Percentiles rank a stretch among this genome's conserved stretches.
Conservation (phyloP, 2,888 invertebrate species). For the Erebia ligea region DNA sequence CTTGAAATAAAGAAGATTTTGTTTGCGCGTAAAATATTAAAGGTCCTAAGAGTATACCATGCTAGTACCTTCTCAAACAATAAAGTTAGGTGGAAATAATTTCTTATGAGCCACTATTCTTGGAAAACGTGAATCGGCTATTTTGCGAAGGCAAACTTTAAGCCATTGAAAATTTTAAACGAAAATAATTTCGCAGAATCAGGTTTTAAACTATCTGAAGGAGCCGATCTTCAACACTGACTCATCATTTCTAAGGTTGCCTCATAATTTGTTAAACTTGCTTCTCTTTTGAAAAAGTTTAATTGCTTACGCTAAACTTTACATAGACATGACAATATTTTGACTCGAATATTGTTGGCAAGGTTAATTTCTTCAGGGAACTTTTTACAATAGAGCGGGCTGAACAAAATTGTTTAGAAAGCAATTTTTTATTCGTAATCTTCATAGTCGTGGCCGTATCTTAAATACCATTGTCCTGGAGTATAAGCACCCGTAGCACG, state of each 20-base stretch:
- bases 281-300: constrained; percentile 48
- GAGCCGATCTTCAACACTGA: constrained; percentile 35
- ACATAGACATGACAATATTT: constrained; percentile 41
- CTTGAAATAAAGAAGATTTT: background rate
- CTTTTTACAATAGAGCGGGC: constrained; percentile 23
- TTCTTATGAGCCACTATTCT: constrained; percentile 36
- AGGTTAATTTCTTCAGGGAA: constrained; percentile 37
- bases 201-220: constrained; percentile 39
- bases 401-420: constrained; percentile 1
- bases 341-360: constrained; percentile 38
- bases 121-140: constrained; percentile 38
- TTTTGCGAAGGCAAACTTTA: constrained; percentile 36
- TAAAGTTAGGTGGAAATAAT: constrained; percentile 24
- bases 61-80: constrained; percentile 7
- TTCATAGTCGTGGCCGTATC: background rate
- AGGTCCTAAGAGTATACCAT: constrained; percentile 9
- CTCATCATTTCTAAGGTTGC: constrained; percentile 41
- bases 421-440: constrained; percentile 24
- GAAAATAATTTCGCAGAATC: constrained; percentile 43
- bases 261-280: constrained; percentile 45
- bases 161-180: constrained; percentile 39
- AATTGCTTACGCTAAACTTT: constrained; percentile 49
- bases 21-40: background rate
- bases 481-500: constrained; percentile 34
- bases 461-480: constrained; percentile 49